Percentiles rank a stretch among this genome's conserved stretches.
These are phyloP conservation scores for Mesocricetus auratus DNA, from an alignment of 2,113 vertebrate genomes.

Conservation along the genomic window DNA sequence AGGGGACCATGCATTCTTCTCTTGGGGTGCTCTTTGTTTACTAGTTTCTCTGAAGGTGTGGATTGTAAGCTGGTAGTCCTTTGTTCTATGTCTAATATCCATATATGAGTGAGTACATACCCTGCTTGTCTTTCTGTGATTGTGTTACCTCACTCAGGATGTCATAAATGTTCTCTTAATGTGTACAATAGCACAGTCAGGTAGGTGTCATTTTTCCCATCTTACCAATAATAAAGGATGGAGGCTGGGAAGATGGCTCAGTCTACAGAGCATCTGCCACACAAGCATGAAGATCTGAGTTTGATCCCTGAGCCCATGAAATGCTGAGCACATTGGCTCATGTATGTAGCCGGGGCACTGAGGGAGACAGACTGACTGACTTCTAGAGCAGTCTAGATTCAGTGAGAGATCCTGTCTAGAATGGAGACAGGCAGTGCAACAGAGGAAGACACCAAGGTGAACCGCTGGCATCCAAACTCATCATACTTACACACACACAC, in stretches of 20 bases:
- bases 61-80: no score
- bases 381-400: not conserved
- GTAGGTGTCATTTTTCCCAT: not conserved
- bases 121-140: no score
- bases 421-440: not conserved
- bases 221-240: not conserved
- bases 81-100: no score
- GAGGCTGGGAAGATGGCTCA: not conserved
- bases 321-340: not conserved
- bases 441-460: not conserved
- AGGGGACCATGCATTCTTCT: no score
- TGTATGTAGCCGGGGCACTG: not conserved
- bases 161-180: conserved; percentile 6
- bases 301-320: not conserved
- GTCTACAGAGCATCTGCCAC: not conserved
- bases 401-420: not conserved
- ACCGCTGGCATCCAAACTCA: not conserved
- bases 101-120: no score
- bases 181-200: not conserved
- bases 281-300: not conserved
- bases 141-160: no score
- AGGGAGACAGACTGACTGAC: not conserved
- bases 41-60: no score
- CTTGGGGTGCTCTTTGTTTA: no score
- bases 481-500: not conserved